A percentile compares a stretch with the other conserved stretches of the same genome.
phyloP scores from a whole-genome alignment of 2,797 vertebrate species.

The Chloroceryle amazona region DNA sequence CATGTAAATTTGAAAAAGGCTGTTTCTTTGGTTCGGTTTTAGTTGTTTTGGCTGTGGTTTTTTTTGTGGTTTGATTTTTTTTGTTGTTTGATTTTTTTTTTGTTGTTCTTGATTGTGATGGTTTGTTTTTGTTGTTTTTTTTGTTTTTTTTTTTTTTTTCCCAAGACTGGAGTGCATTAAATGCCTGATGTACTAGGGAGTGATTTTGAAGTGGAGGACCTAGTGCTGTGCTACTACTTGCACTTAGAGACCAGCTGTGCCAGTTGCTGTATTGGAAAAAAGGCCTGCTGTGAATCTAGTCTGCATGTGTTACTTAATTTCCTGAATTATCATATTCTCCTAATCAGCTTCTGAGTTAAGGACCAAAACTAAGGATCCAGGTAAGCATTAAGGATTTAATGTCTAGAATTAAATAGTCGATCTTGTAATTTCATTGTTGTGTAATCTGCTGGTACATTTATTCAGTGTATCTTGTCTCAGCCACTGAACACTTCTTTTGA shows the following conservation, averaged over 20 bases:
- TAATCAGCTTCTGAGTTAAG: constrained; percentile 79
- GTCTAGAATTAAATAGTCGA: constrained; percentile 63
- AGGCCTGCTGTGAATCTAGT: constrained; percentile 75
- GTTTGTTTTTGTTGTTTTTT: background rate
- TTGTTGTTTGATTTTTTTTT: background rate
- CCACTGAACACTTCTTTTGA: constrained; percentile 39
- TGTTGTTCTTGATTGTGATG: background rate
- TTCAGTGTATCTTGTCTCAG: constrained; percentile 53
- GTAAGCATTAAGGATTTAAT: constrained; percentile 62
- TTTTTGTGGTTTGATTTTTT: background rate
- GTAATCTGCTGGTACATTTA: background rate
- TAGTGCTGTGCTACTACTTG: constrained; percentile 76
- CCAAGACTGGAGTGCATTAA: constrained; percentile 31
- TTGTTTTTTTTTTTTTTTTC: background rate
- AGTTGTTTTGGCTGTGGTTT: background rate
- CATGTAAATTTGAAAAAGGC: background rate
- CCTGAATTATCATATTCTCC: constrained; percentile 80
- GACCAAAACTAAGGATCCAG: constrained; percentile 71
- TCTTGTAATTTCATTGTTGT: constrained; percentile 42
- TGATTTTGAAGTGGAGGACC: constrained; percentile 82
- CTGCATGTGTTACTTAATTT: constrained; percentile 80
- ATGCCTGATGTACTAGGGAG: constrained; percentile 59
- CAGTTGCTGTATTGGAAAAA: constrained; percentile 75
- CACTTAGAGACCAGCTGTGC: constrained; percentile 79
- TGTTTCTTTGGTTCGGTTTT: background rate